These are phyloP conservation scores for Atherinomorus stipes DNA, from an alignment of 2,113 vertebrate genomes.

Conservation along the genomic window DNA sequence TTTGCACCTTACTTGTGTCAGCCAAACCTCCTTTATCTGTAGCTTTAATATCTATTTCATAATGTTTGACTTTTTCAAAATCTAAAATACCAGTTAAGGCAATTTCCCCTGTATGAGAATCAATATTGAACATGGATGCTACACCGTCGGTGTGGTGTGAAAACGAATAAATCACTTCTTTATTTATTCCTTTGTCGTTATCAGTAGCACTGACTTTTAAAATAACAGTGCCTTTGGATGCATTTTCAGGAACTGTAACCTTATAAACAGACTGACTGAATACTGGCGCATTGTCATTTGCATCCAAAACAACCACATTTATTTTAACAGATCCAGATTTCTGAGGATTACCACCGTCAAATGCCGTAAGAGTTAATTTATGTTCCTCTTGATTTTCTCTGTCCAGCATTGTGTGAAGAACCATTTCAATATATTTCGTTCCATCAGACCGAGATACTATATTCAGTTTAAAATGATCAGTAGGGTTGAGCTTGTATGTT, in stretches of 20 bases:
- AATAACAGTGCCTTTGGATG: constrained; percentile 42
- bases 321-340: constrained; percentile 80
- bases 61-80: constrained; percentile 84
- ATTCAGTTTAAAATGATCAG: constrained; percentile 79
- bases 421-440: constrained; percentile 81
- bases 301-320: constrained; percentile 77
- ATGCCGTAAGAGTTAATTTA: constrained; percentile 74
- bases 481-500: constrained; percentile 75
- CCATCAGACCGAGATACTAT: constrained; percentile 68
- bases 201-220: constrained; percentile 77
- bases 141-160: constrained; percentile 59
- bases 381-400: constrained; percentile 76
- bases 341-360: constrained; percentile 81
- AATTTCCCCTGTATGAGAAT: constrained; percentile 81
- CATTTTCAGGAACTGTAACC: constrained; percentile 74
- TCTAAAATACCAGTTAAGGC: constrained; percentile 76
- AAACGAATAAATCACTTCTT: constrained; percentile 74
- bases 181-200: constrained; percentile 74
- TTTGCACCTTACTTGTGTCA: constrained; percentile 80
- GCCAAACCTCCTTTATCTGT: constrained; percentile 83
- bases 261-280: constrained; percentile 78
- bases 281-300: constrained; percentile 81
- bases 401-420: constrained; percentile 77
- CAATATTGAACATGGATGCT: constrained; percentile 68
- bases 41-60: constrained; percentile 81